These are phyloP conservation scores for Coelopa frigida DNA, from an alignment of 1,140 invertebrate species.

Conservation along the genomic window DNA sequence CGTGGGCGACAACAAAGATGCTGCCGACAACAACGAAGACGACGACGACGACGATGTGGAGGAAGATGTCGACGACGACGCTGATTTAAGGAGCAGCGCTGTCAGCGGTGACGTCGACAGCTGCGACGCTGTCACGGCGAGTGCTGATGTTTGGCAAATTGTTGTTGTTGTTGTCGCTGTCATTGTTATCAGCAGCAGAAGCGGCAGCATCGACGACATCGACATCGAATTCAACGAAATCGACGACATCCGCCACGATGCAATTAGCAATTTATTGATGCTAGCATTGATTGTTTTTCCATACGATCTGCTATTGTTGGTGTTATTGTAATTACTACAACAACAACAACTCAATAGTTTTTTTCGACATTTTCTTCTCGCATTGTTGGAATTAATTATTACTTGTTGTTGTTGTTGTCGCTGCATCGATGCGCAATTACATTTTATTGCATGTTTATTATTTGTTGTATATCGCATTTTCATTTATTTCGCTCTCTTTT, in stretches of 20 bases:
- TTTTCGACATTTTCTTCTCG: conserved; percentile 1
- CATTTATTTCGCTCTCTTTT: not conserved
- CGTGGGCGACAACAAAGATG: not conserved
- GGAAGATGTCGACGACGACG: not conserved
- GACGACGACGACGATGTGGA: conserved; percentile 1
- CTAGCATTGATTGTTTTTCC: too few species aligned
- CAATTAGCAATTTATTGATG: conserved; percentile 44
- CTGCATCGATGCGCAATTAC: conserved; percentile 5
- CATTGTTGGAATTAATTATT: not conserved
- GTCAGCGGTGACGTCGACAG: conserved; percentile 22
- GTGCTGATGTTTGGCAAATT: not conserved
- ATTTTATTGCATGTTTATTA: not conserved
- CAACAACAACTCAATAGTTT: not conserved
- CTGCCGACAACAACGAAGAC: not conserved
- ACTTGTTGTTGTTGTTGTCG: not conserved
- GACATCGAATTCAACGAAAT: too few species aligned
- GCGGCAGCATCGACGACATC: too few species aligned
- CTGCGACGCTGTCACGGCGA: too few species aligned
- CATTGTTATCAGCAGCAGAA: conserved; percentile 38
- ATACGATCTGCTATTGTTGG: too few species aligned
- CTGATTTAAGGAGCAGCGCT: conserved; percentile 25
- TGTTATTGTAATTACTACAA: conserved; percentile 23
- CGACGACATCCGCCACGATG: too few species aligned
- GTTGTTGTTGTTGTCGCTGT: conserved; percentile 5
- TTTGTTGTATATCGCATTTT: too few species aligned